phyloP scores from a whole-genome alignment of 2,113 vertebrate genomes.

The Syrrhaptes paradoxus region DNA sequence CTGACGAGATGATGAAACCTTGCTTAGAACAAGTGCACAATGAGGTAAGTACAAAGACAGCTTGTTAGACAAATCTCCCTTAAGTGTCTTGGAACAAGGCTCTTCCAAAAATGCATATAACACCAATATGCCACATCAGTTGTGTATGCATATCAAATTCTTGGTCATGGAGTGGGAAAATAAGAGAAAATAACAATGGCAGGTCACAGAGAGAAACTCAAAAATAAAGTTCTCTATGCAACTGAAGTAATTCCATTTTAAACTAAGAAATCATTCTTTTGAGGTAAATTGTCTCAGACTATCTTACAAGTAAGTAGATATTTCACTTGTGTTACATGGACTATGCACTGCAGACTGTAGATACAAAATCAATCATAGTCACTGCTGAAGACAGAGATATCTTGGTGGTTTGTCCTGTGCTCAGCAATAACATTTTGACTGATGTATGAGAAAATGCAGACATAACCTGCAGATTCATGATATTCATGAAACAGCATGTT shows the following conservation, averaged over 20 bases:
- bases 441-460: not conserved
- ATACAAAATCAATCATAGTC: not conserved
- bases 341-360: not conserved
- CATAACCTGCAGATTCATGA: not conserved
- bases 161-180: not conserved
- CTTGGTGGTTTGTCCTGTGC: not conserved
- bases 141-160: not conserved
- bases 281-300: not conserved
- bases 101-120: not conserved
- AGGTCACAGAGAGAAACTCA: not conserved
- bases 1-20: not conserved
- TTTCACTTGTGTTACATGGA: not conserved
- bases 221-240: not conserved
- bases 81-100: not conserved
- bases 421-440: not conserved
- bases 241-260: not conserved
- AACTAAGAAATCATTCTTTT: not conserved
- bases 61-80: not conserved
- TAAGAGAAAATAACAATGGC: not conserved
- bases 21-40: not conserved
- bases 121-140: not conserved
- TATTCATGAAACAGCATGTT: not conserved
- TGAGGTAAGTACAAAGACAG: not conserved
- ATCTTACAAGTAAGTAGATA: not conserved
- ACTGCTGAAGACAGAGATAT: not conserved